Evolutionary conservation across 1,140 invertebrate genomes (phyloP).

Genomic region (Hyles euphorbiae): DNA sequence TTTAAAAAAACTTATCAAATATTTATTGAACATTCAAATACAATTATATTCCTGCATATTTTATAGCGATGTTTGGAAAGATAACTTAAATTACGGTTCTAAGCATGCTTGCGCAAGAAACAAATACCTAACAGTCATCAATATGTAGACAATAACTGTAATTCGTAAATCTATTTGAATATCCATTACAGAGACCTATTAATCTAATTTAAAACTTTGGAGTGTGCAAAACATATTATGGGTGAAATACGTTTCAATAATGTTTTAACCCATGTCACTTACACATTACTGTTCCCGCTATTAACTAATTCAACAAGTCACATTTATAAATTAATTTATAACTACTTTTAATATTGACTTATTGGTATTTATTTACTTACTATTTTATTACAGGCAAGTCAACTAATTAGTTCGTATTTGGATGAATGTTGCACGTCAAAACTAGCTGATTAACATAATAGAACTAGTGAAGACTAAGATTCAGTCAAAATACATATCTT

Average conservation of each 20-base stretch:
- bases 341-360: too few relatives aligned
- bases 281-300: too few relatives aligned
- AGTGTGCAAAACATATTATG: not conserved
- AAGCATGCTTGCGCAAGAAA: too few relatives aligned
- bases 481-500: conserved; percentile 5
- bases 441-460: conserved; percentile 2
- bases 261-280: not conserved
- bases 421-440: not conserved
- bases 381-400: too few relatives aligned
- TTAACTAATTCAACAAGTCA: too few relatives aligned
- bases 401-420: too few relatives aligned
- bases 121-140: too few relatives aligned
- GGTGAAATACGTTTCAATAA: not conserved
- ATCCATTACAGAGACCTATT: not conserved
- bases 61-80: too few relatives aligned
- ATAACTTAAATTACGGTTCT: too few relatives aligned
- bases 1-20: not conserved
- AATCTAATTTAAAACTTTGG: not conserved
- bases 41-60: too few relatives aligned
- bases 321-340: too few relatives aligned
- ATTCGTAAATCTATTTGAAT: conserved; percentile 1
- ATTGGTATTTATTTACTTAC: too few relatives aligned
- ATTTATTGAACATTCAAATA: conserved; percentile 2
- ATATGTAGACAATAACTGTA: conserved; percentile 1
- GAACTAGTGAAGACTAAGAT: conserved; percentile 1